Evolutionary conservation across 2,888 invertebrate species (phyloP).

Genomic region (Patella depressa): DNA sequence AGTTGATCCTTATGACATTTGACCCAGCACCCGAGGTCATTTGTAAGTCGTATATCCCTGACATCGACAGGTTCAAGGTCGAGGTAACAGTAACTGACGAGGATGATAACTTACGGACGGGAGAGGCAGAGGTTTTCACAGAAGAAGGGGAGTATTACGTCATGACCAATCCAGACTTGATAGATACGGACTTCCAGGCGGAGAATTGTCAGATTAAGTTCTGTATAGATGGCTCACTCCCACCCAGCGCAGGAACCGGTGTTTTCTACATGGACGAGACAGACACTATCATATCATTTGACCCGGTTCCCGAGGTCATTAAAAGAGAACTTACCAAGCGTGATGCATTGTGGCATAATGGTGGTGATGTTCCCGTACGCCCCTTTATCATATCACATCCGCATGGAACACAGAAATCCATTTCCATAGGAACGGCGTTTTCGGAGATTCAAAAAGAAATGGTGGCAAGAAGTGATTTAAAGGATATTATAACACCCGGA

Average conservation of each 20-base stretch:
- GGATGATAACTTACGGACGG: not conserved
- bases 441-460: not conserved
- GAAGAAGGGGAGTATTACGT: slow-evolving; percentile 7
- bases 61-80: slow-evolving; percentile 1
- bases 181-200: slow-evolving; percentile 7
- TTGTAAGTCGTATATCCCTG: slow-evolving; percentile 3
- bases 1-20: not conserved
- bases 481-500: not conserved
- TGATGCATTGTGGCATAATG: not conserved
- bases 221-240: slow-evolving; percentile 1
- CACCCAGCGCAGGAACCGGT: not conserved
- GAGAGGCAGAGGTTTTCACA: not conserved
- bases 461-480: not conserved
- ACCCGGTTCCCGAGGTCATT: not conserved
- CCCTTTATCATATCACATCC: not conserved
- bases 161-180: slow-evolving; percentile 3
- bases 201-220: not conserved
- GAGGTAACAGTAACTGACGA: not conserved
- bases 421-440: slow-evolving; percentile 1
- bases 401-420: not conserved
- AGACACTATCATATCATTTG: not conserved
- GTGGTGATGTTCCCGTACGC: not conserved
- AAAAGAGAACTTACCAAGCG: slow-evolving; percentile 1
- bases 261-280: slow-evolving; percentile 2
- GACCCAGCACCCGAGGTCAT: slow-evolving; percentile 3